A percentile compares a stretch with the other conserved stretches of the same genome.
phyloP scores from a whole-genome alignment of 1,140 invertebrate species.

The Drosophila prosaltans region DNA sequence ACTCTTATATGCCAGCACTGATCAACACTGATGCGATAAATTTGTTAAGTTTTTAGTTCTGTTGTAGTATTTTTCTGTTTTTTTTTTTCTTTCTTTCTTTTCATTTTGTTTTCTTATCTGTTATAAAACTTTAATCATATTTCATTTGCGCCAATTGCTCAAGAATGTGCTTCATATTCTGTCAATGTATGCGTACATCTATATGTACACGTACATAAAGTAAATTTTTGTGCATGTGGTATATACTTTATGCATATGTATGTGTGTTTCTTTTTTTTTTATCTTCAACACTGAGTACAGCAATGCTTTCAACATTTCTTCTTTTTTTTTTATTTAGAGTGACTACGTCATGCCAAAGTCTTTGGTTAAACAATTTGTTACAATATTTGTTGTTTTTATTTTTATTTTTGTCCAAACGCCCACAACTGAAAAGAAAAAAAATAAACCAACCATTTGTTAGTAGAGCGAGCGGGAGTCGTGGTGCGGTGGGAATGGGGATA shows the following conservation, averaged over 20 bases:
- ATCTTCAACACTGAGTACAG: conserved; percentile 31
- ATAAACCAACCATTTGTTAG: too few relatives aligned
- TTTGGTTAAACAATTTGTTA: neutral
- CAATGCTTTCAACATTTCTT: conserved; percentile 62
- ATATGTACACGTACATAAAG: conserved; percentile 11
- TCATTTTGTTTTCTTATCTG: conserved; percentile 52
- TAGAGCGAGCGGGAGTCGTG: too few relatives aligned
- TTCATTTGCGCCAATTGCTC: conserved; percentile 66
- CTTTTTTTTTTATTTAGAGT: conserved; percentile 1
- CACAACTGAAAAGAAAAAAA: neutral
- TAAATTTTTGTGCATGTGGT: conserved; percentile 21
- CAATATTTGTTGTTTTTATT: neutral
- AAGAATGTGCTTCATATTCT: conserved; percentile 34
- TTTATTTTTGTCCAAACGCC: conserved; percentile 19
- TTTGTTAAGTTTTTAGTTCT: neutral
- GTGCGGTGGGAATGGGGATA: too few relatives aligned
- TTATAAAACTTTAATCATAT: conserved; percentile 58
- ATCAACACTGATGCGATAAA: neutral
- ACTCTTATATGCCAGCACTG: neutral
- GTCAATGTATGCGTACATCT: conserved; percentile 13
- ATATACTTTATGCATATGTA: conserved; percentile 5
- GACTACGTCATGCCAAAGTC: conserved; percentile 61
- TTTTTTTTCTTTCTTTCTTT: conserved; percentile 17
- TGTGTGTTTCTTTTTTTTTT: conserved; percentile 25
- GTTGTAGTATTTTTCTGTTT: conserved; percentile 19